A percentile compares a stretch with the other conserved stretches of the same genome.
Evolutionary conservation across 1,140 invertebrate species (phyloP).

Genomic region (Cydia pomonella): DNA sequence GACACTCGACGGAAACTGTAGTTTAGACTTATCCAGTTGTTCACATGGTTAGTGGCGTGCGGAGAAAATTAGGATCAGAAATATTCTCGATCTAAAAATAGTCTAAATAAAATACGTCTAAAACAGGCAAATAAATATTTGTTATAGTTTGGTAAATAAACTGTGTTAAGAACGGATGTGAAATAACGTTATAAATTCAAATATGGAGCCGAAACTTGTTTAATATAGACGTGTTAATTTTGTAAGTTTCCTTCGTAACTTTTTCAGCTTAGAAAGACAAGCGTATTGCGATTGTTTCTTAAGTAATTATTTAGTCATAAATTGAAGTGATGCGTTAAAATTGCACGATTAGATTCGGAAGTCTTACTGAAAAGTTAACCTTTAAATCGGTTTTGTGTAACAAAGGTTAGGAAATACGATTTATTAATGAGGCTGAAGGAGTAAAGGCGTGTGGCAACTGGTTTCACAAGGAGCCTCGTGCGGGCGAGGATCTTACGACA

Average conservation of each 20-base stretch:
- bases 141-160: too few species aligned
- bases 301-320: conserved; percentile 15
- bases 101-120: too few species aligned
- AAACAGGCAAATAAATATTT: too few species aligned
- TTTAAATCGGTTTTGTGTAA: conserved; percentile 52
- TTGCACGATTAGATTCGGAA: conserved; percentile 27
- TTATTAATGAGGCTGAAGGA: conserved; percentile 66
- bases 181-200: background rate
- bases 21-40: conserved; percentile 24
- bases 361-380: conserved; percentile 59
- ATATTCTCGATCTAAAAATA: background rate
- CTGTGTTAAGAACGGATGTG: background rate
- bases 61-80: background rate
- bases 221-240: background rate
- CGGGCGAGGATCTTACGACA: conserved; percentile 67
- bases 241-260: background rate
- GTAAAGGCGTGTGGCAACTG: conserved; percentile 60
- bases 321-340: conserved; percentile 22
- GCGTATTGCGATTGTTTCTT: conserved; percentile 3
- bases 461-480: conserved; percentile 73
- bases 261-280: background rate
- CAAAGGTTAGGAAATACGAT: conserved; percentile 62
- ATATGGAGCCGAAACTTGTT: background rate
- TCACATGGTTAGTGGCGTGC: background rate
- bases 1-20: conserved; percentile 53